phyloP scores from a whole-genome alignment of 2,113 vertebrate genomes.

The Lynx canadensis region DNA sequence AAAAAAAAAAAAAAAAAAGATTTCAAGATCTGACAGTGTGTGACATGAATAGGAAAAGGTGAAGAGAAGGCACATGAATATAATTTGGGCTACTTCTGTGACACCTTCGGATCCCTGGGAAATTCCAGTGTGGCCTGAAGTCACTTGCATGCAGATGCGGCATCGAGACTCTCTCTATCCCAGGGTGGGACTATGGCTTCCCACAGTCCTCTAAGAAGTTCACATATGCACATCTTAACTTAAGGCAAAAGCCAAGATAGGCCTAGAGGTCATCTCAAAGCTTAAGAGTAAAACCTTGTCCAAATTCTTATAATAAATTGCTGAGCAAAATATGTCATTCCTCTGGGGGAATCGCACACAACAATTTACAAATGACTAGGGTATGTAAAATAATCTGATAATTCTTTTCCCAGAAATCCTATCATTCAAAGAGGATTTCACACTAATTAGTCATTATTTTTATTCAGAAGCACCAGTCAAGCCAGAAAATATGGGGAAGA shows the following conservation, averaged over 20 bases:
- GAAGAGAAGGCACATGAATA: neutral
- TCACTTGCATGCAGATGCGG: neutral
- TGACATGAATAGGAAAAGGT: neutral
- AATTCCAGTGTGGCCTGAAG: neutral
- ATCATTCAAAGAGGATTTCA: slow-evolving; percentile 50
- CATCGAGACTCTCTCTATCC: neutral
- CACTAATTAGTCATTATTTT: slow-evolving; percentile 51
- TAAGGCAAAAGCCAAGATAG: neutral
- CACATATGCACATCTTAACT: neutral
- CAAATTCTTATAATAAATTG: slow-evolving; percentile 27
- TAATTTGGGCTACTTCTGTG: neutral
- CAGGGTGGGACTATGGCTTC: neutral
- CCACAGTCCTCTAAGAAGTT: neutral
- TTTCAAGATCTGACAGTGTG: neutral
- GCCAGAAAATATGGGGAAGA: neutral
- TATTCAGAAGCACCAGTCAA: slow-evolving; percentile 15
- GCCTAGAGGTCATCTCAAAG: neutral
- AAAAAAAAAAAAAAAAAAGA: neutral
- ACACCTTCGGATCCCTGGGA: neutral
- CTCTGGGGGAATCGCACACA: neutral
- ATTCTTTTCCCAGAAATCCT: slow-evolving; percentile 36
- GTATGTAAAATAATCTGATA: slow-evolving; percentile 48
- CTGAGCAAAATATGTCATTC: slow-evolving; percentile 23
- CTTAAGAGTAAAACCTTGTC: neutral
- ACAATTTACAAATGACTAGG: slow-evolving; percentile 5